Evolutionary conservation across 2,888 invertebrate genomes (phyloP).

Genomic region (Drosophila cognata): DNA sequence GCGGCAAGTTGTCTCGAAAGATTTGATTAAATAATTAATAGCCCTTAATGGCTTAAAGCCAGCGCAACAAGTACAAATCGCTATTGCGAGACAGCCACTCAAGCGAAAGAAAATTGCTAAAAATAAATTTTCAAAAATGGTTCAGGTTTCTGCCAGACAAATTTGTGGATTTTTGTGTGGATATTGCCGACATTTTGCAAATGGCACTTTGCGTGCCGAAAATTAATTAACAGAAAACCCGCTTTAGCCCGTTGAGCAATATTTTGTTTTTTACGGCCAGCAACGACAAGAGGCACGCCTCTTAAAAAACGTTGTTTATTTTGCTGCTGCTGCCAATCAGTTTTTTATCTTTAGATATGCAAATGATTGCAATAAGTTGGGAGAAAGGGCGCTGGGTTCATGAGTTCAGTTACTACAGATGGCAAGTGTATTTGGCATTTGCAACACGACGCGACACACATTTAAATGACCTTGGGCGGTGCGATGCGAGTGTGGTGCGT

Average conservation of each 20-base stretch:
- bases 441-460: constrained; percentile 10
- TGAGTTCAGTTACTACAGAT: constrained; percentile 40
- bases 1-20: constrained; percentile 47
- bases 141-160: constrained; percentile 41
- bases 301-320: neutral
- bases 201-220: constrained; percentile 57
- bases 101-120: neutral
- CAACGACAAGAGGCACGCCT: constrained; percentile 4
- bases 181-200: constrained; percentile 41
- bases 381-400: constrained; percentile 20
- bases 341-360: constrained; percentile 5
- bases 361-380: constrained; percentile 2
- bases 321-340: constrained; percentile 17
- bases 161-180: constrained; percentile 11
- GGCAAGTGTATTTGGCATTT: constrained; percentile 8
- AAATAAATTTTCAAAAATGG: neutral
- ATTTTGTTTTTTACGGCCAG: neutral
- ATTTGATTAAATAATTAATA: constrained; percentile 70
- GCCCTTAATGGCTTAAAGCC: constrained; percentile 49
- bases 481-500: constrained; percentile 39
- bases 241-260: constrained; percentile 14
- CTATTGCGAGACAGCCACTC: neutral
- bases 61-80: constrained; percentile 62
- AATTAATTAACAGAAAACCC: constrained; percentile 61
- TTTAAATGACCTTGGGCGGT: constrained; percentile 44